Evolutionary conservation across 2,797 vertebrate species (phyloP).

Genomic region (Sebastes hubbsi): DNA sequence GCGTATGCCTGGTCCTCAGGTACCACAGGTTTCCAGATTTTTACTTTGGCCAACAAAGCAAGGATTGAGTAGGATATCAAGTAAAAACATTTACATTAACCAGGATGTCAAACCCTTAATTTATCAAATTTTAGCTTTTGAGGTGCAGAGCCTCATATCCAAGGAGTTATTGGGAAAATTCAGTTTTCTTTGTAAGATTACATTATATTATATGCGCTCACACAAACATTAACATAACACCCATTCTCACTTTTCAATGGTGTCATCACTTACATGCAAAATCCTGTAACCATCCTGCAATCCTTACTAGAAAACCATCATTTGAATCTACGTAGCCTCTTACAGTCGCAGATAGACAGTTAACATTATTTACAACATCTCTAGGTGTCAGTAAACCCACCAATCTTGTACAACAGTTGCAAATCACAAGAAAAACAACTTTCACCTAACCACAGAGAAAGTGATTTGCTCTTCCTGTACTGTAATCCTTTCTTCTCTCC

Average conservation of each 20-base stretch:
- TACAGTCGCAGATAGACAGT: neutral
- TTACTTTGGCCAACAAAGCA: neutral
- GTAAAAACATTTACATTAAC: neutral
- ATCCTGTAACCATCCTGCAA: conserved; percentile 1
- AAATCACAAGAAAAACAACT: neutral
- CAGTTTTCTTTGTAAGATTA: neutral
- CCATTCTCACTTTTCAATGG: neutral
- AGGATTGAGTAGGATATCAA: neutral
- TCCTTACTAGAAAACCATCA: neutral
- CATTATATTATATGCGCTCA: neutral
- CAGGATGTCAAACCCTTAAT: neutral
- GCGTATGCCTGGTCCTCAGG: neutral
- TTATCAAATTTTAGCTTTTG: too few species aligned
- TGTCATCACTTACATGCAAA: neutral
- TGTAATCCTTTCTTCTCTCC: conserved; percentile 1
- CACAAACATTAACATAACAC: neutral
- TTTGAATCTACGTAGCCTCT: neutral
- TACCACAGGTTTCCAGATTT: neutral
- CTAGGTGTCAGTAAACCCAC: neutral
- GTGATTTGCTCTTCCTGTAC: neutral
- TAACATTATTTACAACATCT: neutral
- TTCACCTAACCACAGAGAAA: neutral
- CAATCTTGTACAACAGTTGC: neutral
- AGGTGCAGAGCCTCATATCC: neutral
- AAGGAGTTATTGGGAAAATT: neutral